Conservation (phyloP, 2,113 vertebrate species). For the Corydoras sp. region DNA sequence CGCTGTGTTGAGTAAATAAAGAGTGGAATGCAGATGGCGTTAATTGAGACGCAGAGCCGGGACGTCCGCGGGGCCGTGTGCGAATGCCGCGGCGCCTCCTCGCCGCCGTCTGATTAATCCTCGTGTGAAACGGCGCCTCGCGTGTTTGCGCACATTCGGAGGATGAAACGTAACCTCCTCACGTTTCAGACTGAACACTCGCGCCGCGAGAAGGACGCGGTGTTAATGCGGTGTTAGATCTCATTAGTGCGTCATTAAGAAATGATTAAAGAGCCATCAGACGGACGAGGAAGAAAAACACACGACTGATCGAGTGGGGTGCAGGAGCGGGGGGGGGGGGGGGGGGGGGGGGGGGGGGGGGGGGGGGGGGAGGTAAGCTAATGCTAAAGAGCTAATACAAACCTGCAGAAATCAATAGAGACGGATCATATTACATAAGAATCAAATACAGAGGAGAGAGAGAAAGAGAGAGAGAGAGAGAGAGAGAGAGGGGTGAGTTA, state of each 20-base stretch:
- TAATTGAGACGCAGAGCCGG: no score
- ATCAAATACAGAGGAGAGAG: conserved; percentile 48
- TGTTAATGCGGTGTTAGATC: conserved; percentile 15
- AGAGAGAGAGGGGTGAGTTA: no score
- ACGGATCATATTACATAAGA: conserved; percentile 56
- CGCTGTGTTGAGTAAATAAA: no score
- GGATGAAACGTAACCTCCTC: conserved; percentile 10
- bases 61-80: no score
- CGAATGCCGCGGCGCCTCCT: background rate
- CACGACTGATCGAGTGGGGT: background rate
- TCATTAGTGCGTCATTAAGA: conserved; percentile 16
- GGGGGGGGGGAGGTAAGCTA: conserved; percentile 47
- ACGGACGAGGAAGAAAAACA: no score
- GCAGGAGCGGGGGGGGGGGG: background rate
- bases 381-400: conserved; percentile 40
- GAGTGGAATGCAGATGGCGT: no score
- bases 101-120: background rate
- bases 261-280: conserved; percentile 5
- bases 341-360: conserved; percentile 8
- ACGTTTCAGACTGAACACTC: conserved; percentile 5
- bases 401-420: conserved; percentile 60
- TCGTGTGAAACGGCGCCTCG: background rate
- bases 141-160: background rate
- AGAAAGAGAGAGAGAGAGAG: conserved; percentile 20
- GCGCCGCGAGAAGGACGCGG: background rate